Base-by-base conservation (phyloP, 2,113 vertebrate genomes). In the Baryphthengus martii region DNA sequence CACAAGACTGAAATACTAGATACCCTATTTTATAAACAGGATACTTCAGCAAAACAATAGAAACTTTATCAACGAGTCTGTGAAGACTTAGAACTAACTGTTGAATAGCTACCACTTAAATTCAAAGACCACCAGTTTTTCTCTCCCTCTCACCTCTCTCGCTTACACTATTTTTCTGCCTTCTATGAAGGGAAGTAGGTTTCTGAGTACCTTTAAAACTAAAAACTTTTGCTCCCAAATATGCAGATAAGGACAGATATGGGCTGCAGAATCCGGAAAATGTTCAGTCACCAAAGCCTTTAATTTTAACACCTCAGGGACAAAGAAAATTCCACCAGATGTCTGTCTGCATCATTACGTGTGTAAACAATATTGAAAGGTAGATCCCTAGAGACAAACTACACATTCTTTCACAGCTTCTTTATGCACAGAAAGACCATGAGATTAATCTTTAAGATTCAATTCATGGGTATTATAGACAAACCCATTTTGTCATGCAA, bases 401-500 rank as follows among this genome's bases (percentile, higher is more conserved):
- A 87, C 8, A 4, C 33, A 17, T 62, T 62, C 14, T 78, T 74
- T 78, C 70, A 78, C 47, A 63, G 28, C 7, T 26, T 44, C 80
- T 74, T 89, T 68, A 53, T 3, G 1, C 13, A 28, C 26, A 84
- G 55, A 94, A 89, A 70, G 53, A 63, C 56, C 28, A 70, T 58
- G 37, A 81, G 37, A 81, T 70, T 70, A 81, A 70, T 81, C 45
- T 80, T 11, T 66, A 40, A 65, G 35, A 49, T 58, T 91, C 86
- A 87, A 29, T 11, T 80, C 1, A 1, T 62, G 37, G 45, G 26
- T 16, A 70, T 26, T 2, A 83, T 66, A 76, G 67, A 62, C 3
- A 0, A 83, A 42, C 9, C 12, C 11, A 15, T 86, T 91, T 74
- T 75, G 8, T 67, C 17, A 35, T 33, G 49, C 0, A 0, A 21